Evolutionary conservation across 2,888 invertebrate species (phyloP), one percentile per base, ranked within the genome.

Genomic region (Ypsolopha scabrella): DNA sequence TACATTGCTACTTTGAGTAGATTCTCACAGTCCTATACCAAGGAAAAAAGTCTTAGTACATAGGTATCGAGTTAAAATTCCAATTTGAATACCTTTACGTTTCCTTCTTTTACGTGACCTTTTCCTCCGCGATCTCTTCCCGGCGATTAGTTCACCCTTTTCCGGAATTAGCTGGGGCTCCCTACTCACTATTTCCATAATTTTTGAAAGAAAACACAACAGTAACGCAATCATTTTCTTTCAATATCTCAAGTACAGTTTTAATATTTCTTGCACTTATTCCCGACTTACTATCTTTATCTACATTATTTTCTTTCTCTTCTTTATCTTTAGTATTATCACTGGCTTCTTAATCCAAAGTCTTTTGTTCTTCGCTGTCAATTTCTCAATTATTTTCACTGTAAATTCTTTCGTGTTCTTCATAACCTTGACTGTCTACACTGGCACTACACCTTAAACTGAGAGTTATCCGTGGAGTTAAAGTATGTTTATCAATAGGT

Each of bases 141-240:
- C 9, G 33, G 48, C 50, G 48, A 48, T 50, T 51, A 50, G 41
- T 53, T 59, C 58, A 47, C 58, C 53, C 50, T 45, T 54, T 39
- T 52, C 54, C 55, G 63, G 63, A 11, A 52, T 14, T 11, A 46
- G 7, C 37, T 47, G 47, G 6, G 13, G n/a, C 61, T 11, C 44
- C 6, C 49, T 65, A 60, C 59, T 70, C 47, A 67, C 62, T 44
- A 75, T 56, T 55, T 79, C 70, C 54, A 79, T 65, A 53, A 83
- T 59, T 65, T 74, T 75, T 3, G 70, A 67, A 53, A 79, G 59
- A 51, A 82, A 63, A 59, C 67, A 81, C 67, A 80, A 63, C 62
- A 80, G 68, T 53, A 80, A 58, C 33, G 64, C 81, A 51, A 83
- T 80, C 83, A 85, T 85, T 60, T 66, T 65, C 54, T 3, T 58